phyloP scores from a whole-genome alignment of 2,113 vertebrate species.

The Oophaga pumilio region DNA sequence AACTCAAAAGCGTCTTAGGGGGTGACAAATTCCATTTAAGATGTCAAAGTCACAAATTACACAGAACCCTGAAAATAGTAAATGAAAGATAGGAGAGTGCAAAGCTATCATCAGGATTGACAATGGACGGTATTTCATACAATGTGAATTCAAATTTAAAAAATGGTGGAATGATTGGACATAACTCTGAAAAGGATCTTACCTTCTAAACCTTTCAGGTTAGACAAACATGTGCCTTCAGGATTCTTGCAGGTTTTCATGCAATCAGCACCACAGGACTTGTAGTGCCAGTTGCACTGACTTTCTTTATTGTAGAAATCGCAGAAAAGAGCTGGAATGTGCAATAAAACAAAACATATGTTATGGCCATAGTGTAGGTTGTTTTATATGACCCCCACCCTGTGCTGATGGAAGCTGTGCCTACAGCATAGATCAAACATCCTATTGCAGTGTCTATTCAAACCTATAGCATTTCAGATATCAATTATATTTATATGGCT shows the following conservation, averaged over 20 bases:
- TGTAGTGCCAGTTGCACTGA: constrained; percentile 57
- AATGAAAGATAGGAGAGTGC: too few relatives aligned
- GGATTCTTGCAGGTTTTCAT: constrained; percentile 59
- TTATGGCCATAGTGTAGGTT: background rate
- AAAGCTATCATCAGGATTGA: too few relatives aligned
- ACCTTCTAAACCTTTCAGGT: constrained; percentile 57
- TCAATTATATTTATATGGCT: too few relatives aligned
- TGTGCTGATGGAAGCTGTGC: too few relatives aligned
- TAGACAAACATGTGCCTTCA: constrained; percentile 1
- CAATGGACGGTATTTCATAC: too few relatives aligned
- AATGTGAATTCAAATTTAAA: background rate
- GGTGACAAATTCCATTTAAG: too few relatives aligned
- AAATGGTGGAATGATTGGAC: background rate
- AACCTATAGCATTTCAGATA: too few relatives aligned
- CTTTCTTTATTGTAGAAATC: constrained; percentile 47
- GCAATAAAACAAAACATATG: background rate
- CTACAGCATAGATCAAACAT: too few relatives aligned
- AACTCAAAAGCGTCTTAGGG: too few relatives aligned
- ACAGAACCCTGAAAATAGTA: too few relatives aligned
- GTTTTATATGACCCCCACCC: background rate
- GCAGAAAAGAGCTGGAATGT: constrained; percentile 56
- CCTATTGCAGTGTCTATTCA: too few relatives aligned
- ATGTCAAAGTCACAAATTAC: too few relatives aligned
- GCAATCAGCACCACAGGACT: constrained; percentile 51
- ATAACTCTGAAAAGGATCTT: constrained; percentile 15